phyloP scores from a whole-genome alignment of 2,113 vertebrate genomes.

The Sturnus vulgaris region DNA sequence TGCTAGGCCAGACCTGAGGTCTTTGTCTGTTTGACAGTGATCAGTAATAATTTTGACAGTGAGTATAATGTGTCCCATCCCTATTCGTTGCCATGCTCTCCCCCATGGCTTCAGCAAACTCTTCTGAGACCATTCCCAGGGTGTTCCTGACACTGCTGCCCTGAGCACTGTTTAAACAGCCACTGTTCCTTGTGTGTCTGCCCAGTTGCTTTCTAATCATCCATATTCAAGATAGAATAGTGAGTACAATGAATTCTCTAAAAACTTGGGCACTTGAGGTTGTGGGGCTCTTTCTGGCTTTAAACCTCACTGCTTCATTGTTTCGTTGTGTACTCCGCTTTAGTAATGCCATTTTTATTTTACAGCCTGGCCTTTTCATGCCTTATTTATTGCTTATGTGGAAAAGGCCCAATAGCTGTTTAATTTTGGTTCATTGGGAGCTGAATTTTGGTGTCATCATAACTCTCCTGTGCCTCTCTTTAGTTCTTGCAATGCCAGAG shows the following conservation, averaged over 20 bases:
- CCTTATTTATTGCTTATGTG: not conserved
- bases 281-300: not conserved
- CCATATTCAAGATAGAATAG: not conserved
- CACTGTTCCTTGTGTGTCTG: fast-evolving
- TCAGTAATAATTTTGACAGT: too few relatives aligned
- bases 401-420: not conserved
- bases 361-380: not conserved
- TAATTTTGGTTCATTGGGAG: too few relatives aligned
- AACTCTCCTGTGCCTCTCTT: not conserved
- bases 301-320: not conserved
- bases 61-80: too few relatives aligned
- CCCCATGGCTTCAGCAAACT: not conserved
- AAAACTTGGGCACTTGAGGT: too few relatives aligned
- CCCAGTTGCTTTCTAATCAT: not conserved
- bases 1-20: not conserved
- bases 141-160: not conserved
- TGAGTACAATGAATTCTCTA: not conserved
- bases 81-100: fast-evolving
- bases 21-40: too few relatives aligned
- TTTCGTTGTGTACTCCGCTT: not conserved
- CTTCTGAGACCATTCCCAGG: not conserved
- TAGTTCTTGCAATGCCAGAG: not conserved
- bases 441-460: fast-evolving
- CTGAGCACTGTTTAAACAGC: not conserved
- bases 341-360: not conserved